A percentile compares a stretch with the other conserved stretches of the same genome.
phyloP scores from a whole-genome alignment of 2,113 vertebrate genomes.

The Clarias batrachus region DNA sequence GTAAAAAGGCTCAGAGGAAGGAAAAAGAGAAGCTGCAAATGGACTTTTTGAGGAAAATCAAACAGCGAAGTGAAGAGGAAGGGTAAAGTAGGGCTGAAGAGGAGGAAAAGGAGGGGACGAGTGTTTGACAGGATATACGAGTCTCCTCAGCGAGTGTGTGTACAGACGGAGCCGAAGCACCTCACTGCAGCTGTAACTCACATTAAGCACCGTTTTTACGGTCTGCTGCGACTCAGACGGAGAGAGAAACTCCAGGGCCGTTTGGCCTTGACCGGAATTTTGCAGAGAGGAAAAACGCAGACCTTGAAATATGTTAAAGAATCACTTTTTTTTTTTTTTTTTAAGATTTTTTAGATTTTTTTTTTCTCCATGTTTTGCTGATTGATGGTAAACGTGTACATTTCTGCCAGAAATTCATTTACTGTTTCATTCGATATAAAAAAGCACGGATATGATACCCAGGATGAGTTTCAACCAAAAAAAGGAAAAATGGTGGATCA shows the following conservation, averaged over 20 bases:
- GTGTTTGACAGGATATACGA: conserved; percentile 22
- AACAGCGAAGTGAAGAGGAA: conserved; percentile 6
- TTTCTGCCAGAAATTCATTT: neutral
- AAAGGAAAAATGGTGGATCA: neutral
- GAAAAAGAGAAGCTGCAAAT: neutral
- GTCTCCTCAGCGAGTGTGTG: conserved; percentile 21
- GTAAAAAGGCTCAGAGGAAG: neutral
- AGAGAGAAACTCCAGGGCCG: neutral
- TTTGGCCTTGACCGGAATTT: conserved; percentile 3
- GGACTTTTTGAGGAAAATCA: neutral
- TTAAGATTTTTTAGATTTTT: too few species aligned
- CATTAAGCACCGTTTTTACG: conserved; percentile 27
- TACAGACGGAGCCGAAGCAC: conserved; percentile 10
- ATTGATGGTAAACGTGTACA: neutral
- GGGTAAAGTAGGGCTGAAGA: neutral
- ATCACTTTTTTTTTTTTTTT: neutral
- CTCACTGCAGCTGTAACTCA: conserved; percentile 42
- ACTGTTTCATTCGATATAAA: neutral
- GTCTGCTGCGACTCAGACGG: neutral
- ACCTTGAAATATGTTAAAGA: neutral
- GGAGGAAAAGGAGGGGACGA: neutral
- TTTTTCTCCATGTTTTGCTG: neutral
- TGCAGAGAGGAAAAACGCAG: neutral
- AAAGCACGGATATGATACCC: neutral
- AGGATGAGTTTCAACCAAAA: neutral